Evolutionary conservation across 2,888 invertebrate genomes (phyloP).

Genomic region (Coecobrya sp.): DNA sequence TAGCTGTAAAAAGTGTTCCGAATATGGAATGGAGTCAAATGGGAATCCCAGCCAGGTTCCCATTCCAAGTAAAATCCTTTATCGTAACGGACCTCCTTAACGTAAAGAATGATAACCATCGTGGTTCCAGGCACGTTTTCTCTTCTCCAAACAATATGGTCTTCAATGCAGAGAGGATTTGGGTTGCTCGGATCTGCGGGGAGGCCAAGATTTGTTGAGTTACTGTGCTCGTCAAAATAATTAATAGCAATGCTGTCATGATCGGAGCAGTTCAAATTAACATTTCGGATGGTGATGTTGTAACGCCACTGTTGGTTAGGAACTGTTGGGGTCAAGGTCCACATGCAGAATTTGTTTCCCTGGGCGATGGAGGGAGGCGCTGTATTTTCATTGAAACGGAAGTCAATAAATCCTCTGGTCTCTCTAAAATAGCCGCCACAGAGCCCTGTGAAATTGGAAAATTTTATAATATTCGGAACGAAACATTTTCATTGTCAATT

Average conservation of each 20-base stretch:
- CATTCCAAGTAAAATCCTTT: slow-evolving; percentile 58
- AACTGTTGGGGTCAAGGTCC: slow-evolving; percentile 76
- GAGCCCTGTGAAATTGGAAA: slow-evolving; percentile 43
- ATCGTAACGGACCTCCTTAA: not conserved
- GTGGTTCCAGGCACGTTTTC: not conserved
- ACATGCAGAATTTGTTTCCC: slow-evolving; percentile 71
- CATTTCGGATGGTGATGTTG: slow-evolving; percentile 73
- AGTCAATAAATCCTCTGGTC: slow-evolving; percentile 65
- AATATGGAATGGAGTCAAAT: not conserved
- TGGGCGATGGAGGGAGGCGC: slow-evolving; percentile 57
- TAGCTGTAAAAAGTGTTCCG: slow-evolving; percentile 64
- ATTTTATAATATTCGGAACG: not conserved
- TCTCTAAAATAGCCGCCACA: slow-evolving; percentile 80
- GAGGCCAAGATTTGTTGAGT: not conserved
- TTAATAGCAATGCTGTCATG: slow-evolving; percentile 39
- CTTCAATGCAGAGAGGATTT: slow-evolving; percentile 54
- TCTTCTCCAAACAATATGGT: slow-evolving; percentile 22
- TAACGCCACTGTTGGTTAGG: slow-evolving; percentile 29
- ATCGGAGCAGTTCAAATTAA: slow-evolving; percentile 47
- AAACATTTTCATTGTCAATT: too few relatives aligned
- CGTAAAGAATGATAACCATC: slow-evolving; percentile 63
- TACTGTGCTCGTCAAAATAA: slow-evolving; percentile 47
- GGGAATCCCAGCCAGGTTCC: slow-evolving; percentile 56
- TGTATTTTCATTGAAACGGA: slow-evolving; percentile 69
- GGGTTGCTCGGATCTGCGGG: not conserved